Evolutionary conservation across 1,140 invertebrate species (phyloP), one percentile per base, ranked within the genome.

Genomic region (Mercenaria mercenaria): DNA sequence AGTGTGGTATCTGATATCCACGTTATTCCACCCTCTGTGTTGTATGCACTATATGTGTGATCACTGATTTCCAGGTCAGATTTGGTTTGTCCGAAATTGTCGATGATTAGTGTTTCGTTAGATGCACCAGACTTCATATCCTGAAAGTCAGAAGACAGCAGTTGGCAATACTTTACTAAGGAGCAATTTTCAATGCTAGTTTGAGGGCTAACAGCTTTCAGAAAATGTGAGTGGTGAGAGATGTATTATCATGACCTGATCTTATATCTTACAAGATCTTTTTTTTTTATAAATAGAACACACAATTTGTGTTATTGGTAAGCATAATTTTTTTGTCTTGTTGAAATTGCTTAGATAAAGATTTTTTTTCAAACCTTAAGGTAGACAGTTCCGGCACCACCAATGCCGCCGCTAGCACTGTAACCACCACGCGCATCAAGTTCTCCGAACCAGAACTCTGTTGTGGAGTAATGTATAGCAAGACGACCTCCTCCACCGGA

Each of bases 301-400:
- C n/a, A n/a, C n/a, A n/a, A n/a, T n/a, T n/a, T n/a, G n/a, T n/a
- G n/a, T n/a, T n/a, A n/a, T n/a, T n/a, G n/a, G n/a, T n/a, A n/a
- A n/a, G n/a, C n/a, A n/a, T n/a, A n/a, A n/a, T n/a, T n/a, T n/a
- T n/a, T n/a, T n/a, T n/a, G n/a, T n/a, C n/a, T n/a, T n/a, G n/a
- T n/a, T n/a, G n/a, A n/a, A n/a, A n/a, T n/a, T n/a, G n/a, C n/a
- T n/a, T n/a, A n/a, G n/a, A n/a, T n/a, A n/a, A n/a, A n/a, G n/a
- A n/a, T n/a, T n/a, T n/a, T n/a, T n/a, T n/a, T 47, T 47, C 43
- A 8, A 47, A 94, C 93, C 89, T 92, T 32, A 0, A 94, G 81
- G 59, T 92, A 92, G 0, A 94, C 76, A 20, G 93, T 93, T 26
- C 93, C 93, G n/a, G 93, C 93, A 26, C 91, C 93, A 18, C 91